Evolutionary conservation across 2,797 vertebrate genomes (phyloP).

Genomic region (Parauchenoglanis ngamensis): DNA sequence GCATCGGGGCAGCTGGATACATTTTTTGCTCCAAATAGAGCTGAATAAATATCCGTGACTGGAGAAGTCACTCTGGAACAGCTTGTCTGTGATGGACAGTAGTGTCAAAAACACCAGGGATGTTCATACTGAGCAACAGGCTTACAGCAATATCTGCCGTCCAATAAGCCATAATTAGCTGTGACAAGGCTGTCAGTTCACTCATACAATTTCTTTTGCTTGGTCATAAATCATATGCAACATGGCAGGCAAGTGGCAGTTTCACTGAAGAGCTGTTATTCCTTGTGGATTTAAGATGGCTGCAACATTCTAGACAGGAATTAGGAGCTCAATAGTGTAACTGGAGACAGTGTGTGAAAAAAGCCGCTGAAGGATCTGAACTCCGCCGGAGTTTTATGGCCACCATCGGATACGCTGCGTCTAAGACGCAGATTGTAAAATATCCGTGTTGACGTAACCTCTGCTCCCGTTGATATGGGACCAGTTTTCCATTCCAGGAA

Average conservation of each 20-base stretch:
- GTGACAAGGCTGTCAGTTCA: slow-evolving; percentile 46
- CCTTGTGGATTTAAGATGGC: slow-evolving; percentile 38
- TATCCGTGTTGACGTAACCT: slow-evolving; percentile 36
- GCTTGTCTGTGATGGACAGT: slow-evolving; percentile 30
- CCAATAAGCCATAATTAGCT: slow-evolving; percentile 36
- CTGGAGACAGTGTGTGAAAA: slow-evolving; percentile 31
- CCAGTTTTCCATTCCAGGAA: slow-evolving; percentile 30
- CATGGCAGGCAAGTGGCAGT: slow-evolving; percentile 51
- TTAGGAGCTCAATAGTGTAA: slow-evolving; percentile 27
- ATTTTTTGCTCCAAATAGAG: neutral
- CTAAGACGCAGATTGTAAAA: slow-evolving; percentile 27
- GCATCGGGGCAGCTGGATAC: neutral
- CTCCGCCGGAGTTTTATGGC: slow-evolving; percentile 21
- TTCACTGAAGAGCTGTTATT: slow-evolving; percentile 40
- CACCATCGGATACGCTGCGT: neutral
- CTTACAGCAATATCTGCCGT: slow-evolving; percentile 25
- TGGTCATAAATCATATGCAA: slow-evolving; percentile 48
- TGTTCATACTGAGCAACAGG: slow-evolving; percentile 40
- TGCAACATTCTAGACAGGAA: slow-evolving; percentile 47
- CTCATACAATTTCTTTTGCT: slow-evolving; percentile 46
- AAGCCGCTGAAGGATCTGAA: slow-evolving; percentile 17
- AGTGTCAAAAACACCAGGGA: slow-evolving; percentile 50
- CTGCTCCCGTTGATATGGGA: slow-evolving; percentile 22
- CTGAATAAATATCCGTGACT: neutral
- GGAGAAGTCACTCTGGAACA: neutral